phyloP scores from a whole-genome alignment of 2,113 vertebrate species.

The Leiothrix lutea region DNA sequence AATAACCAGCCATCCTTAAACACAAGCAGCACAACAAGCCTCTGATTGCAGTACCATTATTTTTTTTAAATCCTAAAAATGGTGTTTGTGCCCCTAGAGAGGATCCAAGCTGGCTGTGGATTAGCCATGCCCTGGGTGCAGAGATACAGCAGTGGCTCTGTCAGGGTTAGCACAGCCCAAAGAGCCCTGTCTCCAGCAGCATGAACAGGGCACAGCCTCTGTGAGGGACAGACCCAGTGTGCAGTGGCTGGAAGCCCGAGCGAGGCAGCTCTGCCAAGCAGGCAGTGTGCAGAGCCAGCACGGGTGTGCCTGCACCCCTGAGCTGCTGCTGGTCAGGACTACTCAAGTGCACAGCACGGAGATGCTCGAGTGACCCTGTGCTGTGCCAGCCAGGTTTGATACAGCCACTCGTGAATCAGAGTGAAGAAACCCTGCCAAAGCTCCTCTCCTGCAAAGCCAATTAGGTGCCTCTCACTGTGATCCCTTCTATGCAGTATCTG shows the following conservation, averaged over 20 bases:
- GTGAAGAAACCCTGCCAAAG: neutral
- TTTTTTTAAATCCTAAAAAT: neutral
- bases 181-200: neutral
- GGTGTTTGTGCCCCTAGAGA: fast-evolving
- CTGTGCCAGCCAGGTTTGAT: conserved; percentile 5
- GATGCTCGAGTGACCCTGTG: neutral
- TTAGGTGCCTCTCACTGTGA: neutral
- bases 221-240: fast-evolving
- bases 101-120: fast-evolving
- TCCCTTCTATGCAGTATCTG: neutral
- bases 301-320: neutral
- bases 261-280: neutral
- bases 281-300: neutral
- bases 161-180: fast-evolving
- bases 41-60: neutral
- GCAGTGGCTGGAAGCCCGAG: neutral
- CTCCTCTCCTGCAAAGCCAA: neutral
- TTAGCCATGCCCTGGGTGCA: neutral
- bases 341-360: neutral
- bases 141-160: fast-evolving
- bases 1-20: neutral
- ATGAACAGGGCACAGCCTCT: fast-evolving
- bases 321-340: neutral
- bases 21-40: neutral
- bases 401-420: neutral